Conservation (phyloP, 2,888 invertebrate genomes). For the Seladonia tumulorum region DNA sequence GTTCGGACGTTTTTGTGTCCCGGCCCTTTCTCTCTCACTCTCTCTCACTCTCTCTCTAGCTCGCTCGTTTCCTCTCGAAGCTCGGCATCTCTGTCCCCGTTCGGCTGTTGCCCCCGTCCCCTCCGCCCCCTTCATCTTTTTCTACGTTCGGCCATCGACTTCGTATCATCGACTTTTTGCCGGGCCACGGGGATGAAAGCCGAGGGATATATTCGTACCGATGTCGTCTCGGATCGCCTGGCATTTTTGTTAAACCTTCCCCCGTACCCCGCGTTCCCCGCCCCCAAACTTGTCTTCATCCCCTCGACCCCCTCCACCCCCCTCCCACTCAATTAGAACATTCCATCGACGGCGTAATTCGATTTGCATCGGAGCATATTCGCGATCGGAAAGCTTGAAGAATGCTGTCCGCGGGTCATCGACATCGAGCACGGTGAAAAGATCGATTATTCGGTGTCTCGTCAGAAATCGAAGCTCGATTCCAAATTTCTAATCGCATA, state of each 20-base stretch:
- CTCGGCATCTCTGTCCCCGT: neutral
- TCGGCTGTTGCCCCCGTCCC: neutral
- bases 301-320: neutral
- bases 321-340: slow-evolving; percentile 54
- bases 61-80: slow-evolving; percentile 18
- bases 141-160: slow-evolving; percentile 65
- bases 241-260: slow-evolving; percentile 49
- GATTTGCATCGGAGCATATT: slow-evolving; percentile 39
- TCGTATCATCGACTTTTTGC: slow-evolving; percentile 70
- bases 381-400: neutral
- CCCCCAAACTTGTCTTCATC: neutral
- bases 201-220: slow-evolving; percentile 57
- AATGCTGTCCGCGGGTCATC: neutral
- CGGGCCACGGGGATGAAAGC: slow-evolving; percentile 52
- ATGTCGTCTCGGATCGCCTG: slow-evolving; percentile 56
- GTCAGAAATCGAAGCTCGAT: neutral
- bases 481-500: neutral
- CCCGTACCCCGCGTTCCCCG: neutral
- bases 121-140: slow-evolving; percentile 40
- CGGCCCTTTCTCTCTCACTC: slow-evolving; percentile 32
- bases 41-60: slow-evolving; percentile 15
- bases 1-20: slow-evolving; percentile 77
- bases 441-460: neutral
- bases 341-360: slow-evolving; percentile 46
- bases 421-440: neutral